These are phyloP conservation scores for Zapus hudsonius DNA, from an alignment of 2,113 vertebrate species.

Conservation along the genomic window DNA sequence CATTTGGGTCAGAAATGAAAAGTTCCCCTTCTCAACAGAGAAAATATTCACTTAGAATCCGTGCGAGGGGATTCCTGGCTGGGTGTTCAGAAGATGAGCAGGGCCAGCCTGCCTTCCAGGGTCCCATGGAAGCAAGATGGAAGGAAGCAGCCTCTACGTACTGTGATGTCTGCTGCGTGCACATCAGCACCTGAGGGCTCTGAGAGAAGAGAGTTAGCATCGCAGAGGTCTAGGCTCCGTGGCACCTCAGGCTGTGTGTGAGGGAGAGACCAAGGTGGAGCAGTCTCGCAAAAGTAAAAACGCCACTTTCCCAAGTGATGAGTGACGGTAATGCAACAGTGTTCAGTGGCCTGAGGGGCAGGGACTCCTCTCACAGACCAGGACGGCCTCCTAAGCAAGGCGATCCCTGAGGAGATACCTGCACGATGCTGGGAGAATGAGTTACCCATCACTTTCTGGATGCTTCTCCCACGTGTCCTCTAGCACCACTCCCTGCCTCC, in stretches of 20 bases:
- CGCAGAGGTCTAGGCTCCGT: neutral
- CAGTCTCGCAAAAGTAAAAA: neutral
- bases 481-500: neutral
- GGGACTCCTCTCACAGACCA: neutral
- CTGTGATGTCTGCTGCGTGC: neutral
- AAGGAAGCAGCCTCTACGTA: neutral
- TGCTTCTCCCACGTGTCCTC: neutral
- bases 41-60: neutral
- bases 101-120: neutral
- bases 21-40: neutral
- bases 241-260: neutral
- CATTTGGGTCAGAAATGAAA: neutral
- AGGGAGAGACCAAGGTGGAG: neutral
- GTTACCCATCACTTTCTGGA: too few species aligned
- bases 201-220: neutral
- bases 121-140: fast-evolving
- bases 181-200: neutral
- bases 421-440: too few species aligned
- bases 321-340: neutral
- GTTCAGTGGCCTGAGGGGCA: fast-evolving
- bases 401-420: neutral
- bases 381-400: neutral
- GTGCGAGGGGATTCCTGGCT: neutral
- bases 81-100: neutral
- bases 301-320: neutral